Conservation (phyloP, 2,113 vertebrate species). For the Vidua macroura region DNA sequence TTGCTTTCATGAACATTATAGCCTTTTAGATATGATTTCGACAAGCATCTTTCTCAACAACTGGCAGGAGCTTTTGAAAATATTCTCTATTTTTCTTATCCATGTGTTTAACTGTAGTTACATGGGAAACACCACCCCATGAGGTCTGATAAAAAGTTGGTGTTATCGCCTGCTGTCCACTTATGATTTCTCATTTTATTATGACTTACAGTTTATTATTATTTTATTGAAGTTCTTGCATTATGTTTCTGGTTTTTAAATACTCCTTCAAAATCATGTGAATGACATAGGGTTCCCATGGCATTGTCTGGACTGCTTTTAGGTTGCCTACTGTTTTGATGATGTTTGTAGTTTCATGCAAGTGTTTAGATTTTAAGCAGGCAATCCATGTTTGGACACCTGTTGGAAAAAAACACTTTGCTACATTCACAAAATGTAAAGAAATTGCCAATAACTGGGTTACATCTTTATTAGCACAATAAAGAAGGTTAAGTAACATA, state of each 20-base stretch:
- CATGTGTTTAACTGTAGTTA: background rate
- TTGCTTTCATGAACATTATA: background rate
- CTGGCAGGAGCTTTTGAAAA: background rate
- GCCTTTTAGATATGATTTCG: background rate
- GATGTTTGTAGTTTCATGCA: background rate
- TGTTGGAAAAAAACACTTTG: background rate
- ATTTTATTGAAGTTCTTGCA: background rate
- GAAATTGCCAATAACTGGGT: background rate
- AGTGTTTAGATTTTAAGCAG: background rate
- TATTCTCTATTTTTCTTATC: background rate
- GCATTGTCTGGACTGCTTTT: background rate
- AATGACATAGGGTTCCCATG: background rate
- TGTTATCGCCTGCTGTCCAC: background rate
- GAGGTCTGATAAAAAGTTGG: background rate
- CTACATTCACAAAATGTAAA: background rate
- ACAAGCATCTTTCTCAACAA: background rate
- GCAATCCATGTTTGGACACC: background rate
- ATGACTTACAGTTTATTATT: background rate
- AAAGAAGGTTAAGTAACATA: background rate
- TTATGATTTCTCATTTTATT: background rate
- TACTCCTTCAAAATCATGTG: background rate
- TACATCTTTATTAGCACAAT: background rate
- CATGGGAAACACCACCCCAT: fast-evolving
- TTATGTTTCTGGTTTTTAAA: background rate
- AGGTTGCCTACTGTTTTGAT: background rate